Base-by-base conservation (phyloP, 2,888 invertebrate genomes). In the Sthenelais limicola region DNA sequence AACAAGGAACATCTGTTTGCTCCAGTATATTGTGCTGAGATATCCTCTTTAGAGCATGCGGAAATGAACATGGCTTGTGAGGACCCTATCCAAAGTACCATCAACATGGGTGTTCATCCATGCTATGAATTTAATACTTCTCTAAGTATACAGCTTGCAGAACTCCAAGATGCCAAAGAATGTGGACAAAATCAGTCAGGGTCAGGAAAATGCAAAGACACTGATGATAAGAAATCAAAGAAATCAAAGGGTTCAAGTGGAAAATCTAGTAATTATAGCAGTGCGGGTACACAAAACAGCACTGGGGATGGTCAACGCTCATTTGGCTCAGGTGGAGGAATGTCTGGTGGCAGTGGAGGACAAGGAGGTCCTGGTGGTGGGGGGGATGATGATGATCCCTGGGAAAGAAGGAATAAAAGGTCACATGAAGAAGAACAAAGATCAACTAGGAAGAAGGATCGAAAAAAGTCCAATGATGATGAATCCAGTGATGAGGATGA, bases 351-450 rank as follows among this genome's bases (percentile, higher is more conserved):
- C 12, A 9, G 21, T 51, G 62, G 62, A 24, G 62, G 26, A 1
- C 18, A 43, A 15, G 62, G 38, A 38, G 38, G 62, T 18, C 24
- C 26, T 24, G 38, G 38, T 62, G 38, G 62, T 38, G 56, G 56
- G 18, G 58, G 58, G 35, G 62, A 43, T 12, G 62, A 62, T 62
- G 62, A 62, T 38, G 62, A 62, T 21, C 62, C 62, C n/a, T 62
- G 62, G 62, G 62, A 62, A 62, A 35, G 62, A 24, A n/a, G 62
- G 28, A 4, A 12, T 1, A 62, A 62, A 24, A 35, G 62, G 28
- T 26, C 62, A 2, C 62, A 62, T 62, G 62, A 62, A 24, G 21
- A 38, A 28, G 62, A 62, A 26, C 38, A 38, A 38, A 38, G 28
- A 4, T 24, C 3, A 9, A 12, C 35, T 3, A 12, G 38, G 5